These are phyloP conservation scores for Sminthopsis crassicaudata DNA, from an alignment of 2,113 vertebrate genomes.

Conservation along the genomic window DNA sequence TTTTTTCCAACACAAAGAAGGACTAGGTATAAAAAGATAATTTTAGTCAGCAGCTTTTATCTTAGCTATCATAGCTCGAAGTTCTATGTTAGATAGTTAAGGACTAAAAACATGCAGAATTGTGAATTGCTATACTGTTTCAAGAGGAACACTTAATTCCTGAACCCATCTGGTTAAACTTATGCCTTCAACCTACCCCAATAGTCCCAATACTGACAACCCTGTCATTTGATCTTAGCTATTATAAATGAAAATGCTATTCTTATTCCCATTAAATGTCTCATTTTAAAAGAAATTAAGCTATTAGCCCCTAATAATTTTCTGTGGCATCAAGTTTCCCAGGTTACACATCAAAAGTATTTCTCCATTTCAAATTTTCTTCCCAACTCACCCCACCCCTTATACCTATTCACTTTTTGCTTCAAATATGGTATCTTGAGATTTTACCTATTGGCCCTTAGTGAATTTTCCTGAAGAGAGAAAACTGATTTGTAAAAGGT, in stretches of 20 bases:
- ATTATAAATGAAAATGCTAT: slow-evolving; percentile 69
- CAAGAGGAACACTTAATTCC: slow-evolving; percentile 45
- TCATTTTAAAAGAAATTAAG: slow-evolving; percentile 65
- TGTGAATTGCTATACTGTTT: slow-evolving; percentile 16
- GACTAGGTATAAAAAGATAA: slow-evolving; percentile 17
- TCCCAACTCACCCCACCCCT: neutral
- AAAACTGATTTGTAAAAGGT: slow-evolving; percentile 21
- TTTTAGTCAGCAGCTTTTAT: slow-evolving; percentile 41
- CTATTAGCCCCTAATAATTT: slow-evolving; percentile 50
- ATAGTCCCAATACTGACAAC: slow-evolving; percentile 44
- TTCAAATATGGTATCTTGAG: slow-evolving; percentile 30
- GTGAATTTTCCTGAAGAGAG: slow-evolving; percentile 5
- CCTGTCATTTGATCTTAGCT: slow-evolving; percentile 58
- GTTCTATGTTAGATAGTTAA: slow-evolving; percentile 33
- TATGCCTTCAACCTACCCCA: slow-evolving; percentile 53
- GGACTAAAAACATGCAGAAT: slow-evolving; percentile 33
- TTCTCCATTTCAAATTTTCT: slow-evolving; percentile 7
- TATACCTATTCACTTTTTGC: slow-evolving; percentile 12
- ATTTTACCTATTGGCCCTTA: slow-evolving; percentile 3
- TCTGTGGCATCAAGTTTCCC: slow-evolving; percentile 30
- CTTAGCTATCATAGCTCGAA: neutral
- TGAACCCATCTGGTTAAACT: slow-evolving; percentile 61
- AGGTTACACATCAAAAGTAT: slow-evolving; percentile 46
- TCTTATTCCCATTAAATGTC: slow-evolving; percentile 59
- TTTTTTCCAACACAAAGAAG: slow-evolving; percentile 36